Base-by-base conservation (phyloP, 2,888 invertebrate species). In the Linnaemya vulpina region DNA sequence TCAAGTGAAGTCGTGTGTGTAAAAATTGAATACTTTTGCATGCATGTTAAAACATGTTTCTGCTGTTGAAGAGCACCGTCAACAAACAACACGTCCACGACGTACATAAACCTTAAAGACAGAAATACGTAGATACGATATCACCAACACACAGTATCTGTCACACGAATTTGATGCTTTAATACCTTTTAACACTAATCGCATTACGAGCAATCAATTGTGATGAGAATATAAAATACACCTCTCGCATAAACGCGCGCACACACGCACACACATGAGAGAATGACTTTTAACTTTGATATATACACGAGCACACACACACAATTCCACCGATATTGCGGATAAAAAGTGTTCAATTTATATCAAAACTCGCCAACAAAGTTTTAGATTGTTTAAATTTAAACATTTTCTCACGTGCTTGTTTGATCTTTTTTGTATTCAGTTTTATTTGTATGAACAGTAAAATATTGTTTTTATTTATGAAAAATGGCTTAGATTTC, bases 181-280 rank as follows among this genome's bases (percentile, higher is more conserved):
- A 91, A 92, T 91, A 91, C 91, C 91, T 92, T 91, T 91, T 91
- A 91, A 91, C 91, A 91, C 91, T 91, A 91, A 91, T 91, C 91
- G 91, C 90, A 91, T 89, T 89, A 89, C 88, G 88, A 87, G 91
- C 91, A 91, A 91, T 91, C 91, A 91, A 89, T 91, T 91, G 91
- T 91, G 91, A 91, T 91, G 91, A 91, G 91, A 91, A 91, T 91
- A 90, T 90, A 90, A 90, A 91, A 90, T 90, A 89, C 30, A n/a
- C 0, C 63, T 40, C 73, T 38, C 38, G 30, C 30, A 65, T 20
- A 49, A 9, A 80, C 80, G 83, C 84, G 82, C 71, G 82, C 71
- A 43, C 35, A 78, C 65, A 49, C 38, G 74, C 25, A 17, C n/a
- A 43, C 3, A 70, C 9, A 30, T 1, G 3, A 1, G 13, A 65